Evolutionary conservation across 2,888 invertebrate genomes (phyloP).

Genomic region (Myopa tessellatipennis): DNA sequence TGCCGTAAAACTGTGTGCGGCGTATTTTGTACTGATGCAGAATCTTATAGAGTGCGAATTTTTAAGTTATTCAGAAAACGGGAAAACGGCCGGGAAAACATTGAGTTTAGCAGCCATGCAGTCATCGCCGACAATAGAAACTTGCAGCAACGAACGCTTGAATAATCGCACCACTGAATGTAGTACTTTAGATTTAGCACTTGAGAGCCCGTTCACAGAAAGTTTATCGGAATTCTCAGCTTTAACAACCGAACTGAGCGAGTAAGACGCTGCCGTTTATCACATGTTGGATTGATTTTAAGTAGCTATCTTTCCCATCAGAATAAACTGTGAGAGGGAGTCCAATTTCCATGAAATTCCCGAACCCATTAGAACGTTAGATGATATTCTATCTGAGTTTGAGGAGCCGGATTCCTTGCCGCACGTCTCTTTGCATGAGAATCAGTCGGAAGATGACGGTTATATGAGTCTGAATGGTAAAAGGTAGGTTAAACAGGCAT

Average conservation of each 20-base stretch:
- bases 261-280: slow-evolving; percentile 2
- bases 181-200: background rate
- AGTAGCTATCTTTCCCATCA: background rate
- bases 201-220: background rate
- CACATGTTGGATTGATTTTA: background rate
- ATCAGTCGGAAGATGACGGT: slow-evolving; percentile 91
- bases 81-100: background rate
- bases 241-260: background rate
- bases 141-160: background rate
- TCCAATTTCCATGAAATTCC: slow-evolving; percentile 75
- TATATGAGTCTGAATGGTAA: slow-evolving; percentile 93
- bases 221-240: background rate
- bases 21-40: background rate
- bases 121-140: slow-evolving; percentile 18
- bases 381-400: slow-evolving; percentile 90
- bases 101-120: background rate
- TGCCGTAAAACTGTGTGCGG: background rate
- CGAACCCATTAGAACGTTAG: slow-evolving; percentile 87
- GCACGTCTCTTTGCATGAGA: slow-evolving; percentile 71
- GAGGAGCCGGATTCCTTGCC: slow-evolving; percentile 74
- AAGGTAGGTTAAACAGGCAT: slow-evolving; percentile 68
- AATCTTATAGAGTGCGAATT: background rate
- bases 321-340: background rate
- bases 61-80: background rate
- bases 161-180: background rate